Base-by-base conservation (phyloP, 2,797 vertebrate genomes). In the Ctenopoma kingsleyae region DNA sequence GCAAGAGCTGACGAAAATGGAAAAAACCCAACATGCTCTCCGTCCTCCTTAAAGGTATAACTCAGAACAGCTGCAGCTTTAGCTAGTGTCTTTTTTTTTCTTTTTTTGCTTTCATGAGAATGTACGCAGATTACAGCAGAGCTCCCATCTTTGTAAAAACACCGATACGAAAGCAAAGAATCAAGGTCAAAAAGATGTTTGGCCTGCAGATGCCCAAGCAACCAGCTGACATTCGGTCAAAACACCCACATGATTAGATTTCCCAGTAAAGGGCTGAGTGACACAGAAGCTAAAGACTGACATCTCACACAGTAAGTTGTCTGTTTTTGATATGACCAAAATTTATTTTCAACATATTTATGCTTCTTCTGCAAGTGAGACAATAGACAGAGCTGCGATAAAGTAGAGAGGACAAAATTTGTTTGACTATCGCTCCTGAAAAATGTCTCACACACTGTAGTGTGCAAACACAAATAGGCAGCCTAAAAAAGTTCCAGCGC, bases 141-240 rank as follows among this genome's bases (percentile, higher is more conserved):
- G 75, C 74, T 74, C 49, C 53, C 72, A 62, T 72, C 53, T n/a
- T 56, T 70, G 69, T 11, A 25, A 82, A 78, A 85, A 74, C 70
- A 78, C 57, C 3, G 82, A 91, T 91, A 86, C 66, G 69, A 72
- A 35, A 64, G 61, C 54, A 30, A 61, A 53, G 72, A 66, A 44
- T 23, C 77, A 11, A 89, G 84, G 90, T 84, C 74, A 87, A 23
- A 38, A 61, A 67, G 67, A 80, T 67, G 59, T 69, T 74, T 56
- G 60, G 41, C 58, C 69, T 40, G 17, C 54, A 76, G 71, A 82
- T 76, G 74, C 36, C 48, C 15, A 38, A 74, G 66, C 60, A 69
- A 75, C 30, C 48, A 36, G 78, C 36, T 59, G 54, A 74, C 63
- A 61, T 63, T 32, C 6, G 27, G 27, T 75, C 73, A 67, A 80